A percentile compares a stretch with the other conserved stretches of the same genome.
Conservation (phyloP, 1,140 invertebrate genomes). For the Drosophila kohkoa region DNA sequence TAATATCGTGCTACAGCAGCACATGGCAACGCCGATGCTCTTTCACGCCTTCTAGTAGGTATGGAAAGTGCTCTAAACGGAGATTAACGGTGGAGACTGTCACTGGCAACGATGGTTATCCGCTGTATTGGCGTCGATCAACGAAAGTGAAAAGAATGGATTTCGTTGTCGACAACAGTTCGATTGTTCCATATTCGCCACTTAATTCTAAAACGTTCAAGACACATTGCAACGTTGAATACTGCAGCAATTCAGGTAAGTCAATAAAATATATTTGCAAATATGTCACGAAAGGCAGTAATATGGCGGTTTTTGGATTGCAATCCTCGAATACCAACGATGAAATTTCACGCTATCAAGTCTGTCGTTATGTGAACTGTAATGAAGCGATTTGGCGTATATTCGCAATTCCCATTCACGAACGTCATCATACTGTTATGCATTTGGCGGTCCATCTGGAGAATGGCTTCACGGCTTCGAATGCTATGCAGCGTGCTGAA, state of each 20-base stretch:
- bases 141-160: not conserved
- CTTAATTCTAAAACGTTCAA: not conserved
- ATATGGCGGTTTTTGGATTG: constrained; percentile 2
- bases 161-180: constrained; percentile 6
- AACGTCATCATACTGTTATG: not conserved
- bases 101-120: not conserved
- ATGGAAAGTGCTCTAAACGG: constrained; percentile 1
- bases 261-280: no score
- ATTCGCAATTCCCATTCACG: constrained; percentile 9
- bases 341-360: constrained; percentile 12
- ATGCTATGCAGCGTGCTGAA: no score
- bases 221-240: constrained; percentile 4
- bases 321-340: constrained; percentile 9
- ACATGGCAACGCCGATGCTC: no score
- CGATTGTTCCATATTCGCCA: constrained; percentile 4
- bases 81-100: not conserved
- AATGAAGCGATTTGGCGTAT: constrained; percentile 9
- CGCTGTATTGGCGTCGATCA: constrained; percentile 1
- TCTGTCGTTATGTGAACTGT: constrained; percentile 1
- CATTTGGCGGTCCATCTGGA: not conserved
- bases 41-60: no score
- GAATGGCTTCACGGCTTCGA: constrained; percentile 9
- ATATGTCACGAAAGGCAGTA: not conserved
- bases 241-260: no score
- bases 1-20: no score